Evolutionary conservation across 2,888 invertebrate genomes (phyloP), one percentile per base, ranked within the genome.

Genomic region (Ferrisia virgata): DNA sequence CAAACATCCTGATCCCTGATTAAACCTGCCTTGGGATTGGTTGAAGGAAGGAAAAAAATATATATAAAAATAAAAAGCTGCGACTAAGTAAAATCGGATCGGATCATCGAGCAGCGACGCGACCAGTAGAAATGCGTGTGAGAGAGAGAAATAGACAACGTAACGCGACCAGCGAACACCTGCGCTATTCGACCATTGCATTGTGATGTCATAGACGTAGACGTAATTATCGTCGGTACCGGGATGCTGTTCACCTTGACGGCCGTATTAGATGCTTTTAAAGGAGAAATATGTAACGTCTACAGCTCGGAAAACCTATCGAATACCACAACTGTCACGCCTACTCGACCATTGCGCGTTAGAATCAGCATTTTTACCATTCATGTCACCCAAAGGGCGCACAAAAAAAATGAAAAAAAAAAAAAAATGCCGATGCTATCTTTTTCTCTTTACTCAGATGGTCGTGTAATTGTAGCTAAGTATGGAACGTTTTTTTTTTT

Each of bases 171-270:
- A 18, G 22, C n/a, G 39, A 82, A 83, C 83, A 83, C 83, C 83
- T 83, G 83, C 83, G 40, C 83, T 53, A 82, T 82, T 76, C 76
- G 40, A 40, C 83, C 83, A 83, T 83, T 83, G 83, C 83, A 83
- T 83, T 83, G 83, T 83, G 83, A 83, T 83, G 83, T 83, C 83
- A 83, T 83, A 72, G 83, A 76, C 31, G 76, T 72, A 83, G 72
- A 83, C 83, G 83, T 83, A 83, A 83, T 83, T 83, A 83, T 83
- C 83, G 28, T 83, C 83, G 28, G 40, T 22, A 64, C 64, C 58
- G 69, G 83, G 83, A 83, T 83, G 83, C 83, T 83, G 83, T 76
- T 83, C 83, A 83, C 83, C 83, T 83, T 83, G 83, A 83, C 83
- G 83, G 58, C 58, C 53, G 31, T 58, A 81, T 22, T 18, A 76